Base-by-base conservation (phyloP, 2,113 vertebrate genomes). In the Tylochromis polylepis region DNA sequence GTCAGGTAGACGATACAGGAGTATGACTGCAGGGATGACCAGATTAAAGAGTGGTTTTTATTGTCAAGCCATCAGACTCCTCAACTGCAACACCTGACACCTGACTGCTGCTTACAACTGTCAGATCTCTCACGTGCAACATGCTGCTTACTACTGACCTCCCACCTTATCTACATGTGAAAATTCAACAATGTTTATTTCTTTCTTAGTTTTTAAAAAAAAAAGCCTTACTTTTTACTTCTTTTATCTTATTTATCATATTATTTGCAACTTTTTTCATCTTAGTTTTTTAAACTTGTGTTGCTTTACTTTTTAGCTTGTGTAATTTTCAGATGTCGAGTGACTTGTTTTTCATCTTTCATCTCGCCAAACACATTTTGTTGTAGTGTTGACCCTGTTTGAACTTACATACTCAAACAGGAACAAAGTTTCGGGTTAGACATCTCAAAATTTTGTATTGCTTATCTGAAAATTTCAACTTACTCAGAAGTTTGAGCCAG, bases 171-270 rank as follows among this genome's bases (percentile, higher is more conserved):
- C 34, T 67, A 22, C 20, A 41, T 41, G 20, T 41, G 36, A 22
- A 67, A 41, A 67, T 67, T 22, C 62, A 67, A 15, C 34, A 41
- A 67, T 5, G 11, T 67, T 41, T 9, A 41, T 67, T 67, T 0
- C 22, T 15, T 67, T 22, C 11, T 8, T 65, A 65, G 11, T 3
- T 36, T 0, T 2, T 24, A 0, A 4, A 29, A 15, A 4, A 29
- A 15, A 62, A 62, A 62, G 1, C 20, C 20, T 65, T 65, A 38
- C 34, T 65, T 65, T 22, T 65, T 2, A n/a, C 4, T 38, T 65
- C 12, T 65, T 65, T 65, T 34, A n/a, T 62, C 18, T 62, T 36
- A 20, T 62, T 60, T 62, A 36, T 62, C 31, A 36, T 36, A 36
- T 65, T 67, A 38, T 2, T 14, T 1, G 4, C 20, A 22, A 41